Percentiles rank a stretch among this genome's conserved stretches.
Conservation (phyloP, 2,797 vertebrate genomes). For the Adelosebastes latens region DNA sequence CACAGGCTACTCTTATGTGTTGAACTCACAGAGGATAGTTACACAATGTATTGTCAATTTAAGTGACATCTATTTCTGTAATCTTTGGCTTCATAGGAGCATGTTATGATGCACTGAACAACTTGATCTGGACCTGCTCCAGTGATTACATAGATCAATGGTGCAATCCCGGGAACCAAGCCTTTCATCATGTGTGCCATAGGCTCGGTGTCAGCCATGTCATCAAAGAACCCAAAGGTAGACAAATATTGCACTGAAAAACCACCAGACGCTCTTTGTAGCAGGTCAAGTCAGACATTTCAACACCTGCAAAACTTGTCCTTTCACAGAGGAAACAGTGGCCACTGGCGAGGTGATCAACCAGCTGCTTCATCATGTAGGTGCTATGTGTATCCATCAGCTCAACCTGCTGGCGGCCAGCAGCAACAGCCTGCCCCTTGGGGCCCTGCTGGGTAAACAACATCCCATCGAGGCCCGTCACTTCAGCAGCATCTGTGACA, state of each 20-base stretch:
- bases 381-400: slow-evolving; percentile 99
- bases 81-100: slow-evolving; percentile 82
- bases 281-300: neutral
- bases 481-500: slow-evolving; percentile 97
- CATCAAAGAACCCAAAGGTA: slow-evolving; percentile 95
- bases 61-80: slow-evolving; percentile 13
- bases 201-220: slow-evolving; percentile 94
- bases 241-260: neutral
- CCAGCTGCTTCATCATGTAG: slow-evolving; percentile 97
- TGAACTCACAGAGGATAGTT: neutral
- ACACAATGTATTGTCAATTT: neutral
- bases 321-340: slow-evolving; percentile 89
- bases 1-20: neutral
- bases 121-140: slow-evolving; percentile 98
- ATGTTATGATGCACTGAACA: slow-evolving; percentile 96
- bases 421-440: slow-evolving; percentile 90
- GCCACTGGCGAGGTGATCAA: slow-evolving; percentile 95
- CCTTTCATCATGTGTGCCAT: slow-evolving; percentile 98
- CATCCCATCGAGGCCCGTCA: slow-evolving; percentile 96
- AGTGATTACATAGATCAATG: slow-evolving; percentile 99
- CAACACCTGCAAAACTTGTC: neutral
- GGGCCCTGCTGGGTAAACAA: slow-evolving; percentile 92
- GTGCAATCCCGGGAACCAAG: slow-evolving; percentile 99
- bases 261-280: neutral
- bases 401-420: slow-evolving; percentile 94